phyloP scores from a whole-genome alignment of 37 sponge, comb jelly and placozoan species.

The Amphimedon queenslandica region DNA sequence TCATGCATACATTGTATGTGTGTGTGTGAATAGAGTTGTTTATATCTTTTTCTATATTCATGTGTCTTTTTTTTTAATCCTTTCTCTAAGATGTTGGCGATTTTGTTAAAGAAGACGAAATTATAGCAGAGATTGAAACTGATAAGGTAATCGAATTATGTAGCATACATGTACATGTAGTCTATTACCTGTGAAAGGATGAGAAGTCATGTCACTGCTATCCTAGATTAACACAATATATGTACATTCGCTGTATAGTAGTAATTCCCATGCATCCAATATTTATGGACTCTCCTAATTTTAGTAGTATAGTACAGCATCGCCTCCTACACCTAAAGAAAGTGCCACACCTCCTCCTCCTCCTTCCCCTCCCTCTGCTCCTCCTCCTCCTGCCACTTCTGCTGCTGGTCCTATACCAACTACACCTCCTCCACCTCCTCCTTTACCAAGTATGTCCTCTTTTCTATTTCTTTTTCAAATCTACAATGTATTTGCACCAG shows the following conservation, averaged over 20 bases:
- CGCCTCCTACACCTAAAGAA: constrained; percentile 7
- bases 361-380: constrained; percentile 37
- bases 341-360: constrained; percentile 7
- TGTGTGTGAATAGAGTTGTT: no score
- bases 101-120: constrained; percentile 83
- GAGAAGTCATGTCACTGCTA: no score
- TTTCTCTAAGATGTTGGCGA: constrained; percentile 60
- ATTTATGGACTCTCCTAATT: no score
- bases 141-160: constrained; percentile 94
- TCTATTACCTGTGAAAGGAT: no score
- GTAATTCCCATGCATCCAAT: no score
- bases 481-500: no score
- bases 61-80: not conserved
- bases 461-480: no score
- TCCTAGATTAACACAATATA: no score
- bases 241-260: no score
- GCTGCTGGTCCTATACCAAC: constrained; percentile 27
- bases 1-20: not conserved
- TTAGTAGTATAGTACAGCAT: no score
- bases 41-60: not conserved
- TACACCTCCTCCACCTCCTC: constrained; percentile 21
- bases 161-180: no score
- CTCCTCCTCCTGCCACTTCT: constrained; percentile 30
- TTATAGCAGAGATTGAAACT: constrained; percentile 93
- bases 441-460: constrained; percentile 4